A percentile compares a stretch with the other conserved stretches of the same genome.
Conservation (phyloP, 2,888 invertebrate genomes). For the Sphinx pinastri region DNA sequence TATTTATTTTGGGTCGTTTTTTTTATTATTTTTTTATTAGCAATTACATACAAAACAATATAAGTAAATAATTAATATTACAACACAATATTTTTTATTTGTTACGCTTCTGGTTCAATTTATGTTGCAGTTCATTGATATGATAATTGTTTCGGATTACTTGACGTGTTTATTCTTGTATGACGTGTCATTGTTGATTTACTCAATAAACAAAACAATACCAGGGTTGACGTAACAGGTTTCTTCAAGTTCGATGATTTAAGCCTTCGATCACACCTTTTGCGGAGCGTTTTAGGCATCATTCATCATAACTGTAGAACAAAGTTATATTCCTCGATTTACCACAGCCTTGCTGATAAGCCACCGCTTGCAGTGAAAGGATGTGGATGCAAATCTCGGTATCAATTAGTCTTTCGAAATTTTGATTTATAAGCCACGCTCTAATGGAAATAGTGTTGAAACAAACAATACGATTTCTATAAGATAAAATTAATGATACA, state of each 20-base stretch:
- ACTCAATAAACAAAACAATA: no score
- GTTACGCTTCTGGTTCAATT: no score
- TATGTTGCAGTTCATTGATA: no score
- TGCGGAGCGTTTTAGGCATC: slow-evolving; percentile 7
- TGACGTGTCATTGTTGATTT: no score
- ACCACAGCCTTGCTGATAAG: slow-evolving; percentile 19
- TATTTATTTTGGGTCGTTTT: no score
- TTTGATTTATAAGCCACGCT: slow-evolving; percentile 20
- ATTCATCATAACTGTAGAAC: slow-evolving; percentile 13
- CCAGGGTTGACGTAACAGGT: not conserved
- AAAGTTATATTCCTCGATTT: slow-evolving; percentile 18
- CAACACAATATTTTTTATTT: no score
- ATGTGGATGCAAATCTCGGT: slow-evolving; percentile 19
- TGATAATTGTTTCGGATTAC: no score
- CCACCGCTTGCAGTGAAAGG: slow-evolving; percentile 21
- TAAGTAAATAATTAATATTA: no score
- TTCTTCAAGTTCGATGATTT: not conserved
- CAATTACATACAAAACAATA: no score
- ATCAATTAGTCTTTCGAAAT: slow-evolving; percentile 24
- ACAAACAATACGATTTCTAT: not conserved
- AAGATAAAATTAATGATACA: not conserved
- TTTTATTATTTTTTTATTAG: no score
- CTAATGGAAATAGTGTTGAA: slow-evolving; percentile 13
- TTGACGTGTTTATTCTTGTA: no score
- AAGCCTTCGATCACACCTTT: not conserved